Base-by-base conservation (phyloP, 2,113 vertebrate species). In the Entelurus aequoreus region DNA sequence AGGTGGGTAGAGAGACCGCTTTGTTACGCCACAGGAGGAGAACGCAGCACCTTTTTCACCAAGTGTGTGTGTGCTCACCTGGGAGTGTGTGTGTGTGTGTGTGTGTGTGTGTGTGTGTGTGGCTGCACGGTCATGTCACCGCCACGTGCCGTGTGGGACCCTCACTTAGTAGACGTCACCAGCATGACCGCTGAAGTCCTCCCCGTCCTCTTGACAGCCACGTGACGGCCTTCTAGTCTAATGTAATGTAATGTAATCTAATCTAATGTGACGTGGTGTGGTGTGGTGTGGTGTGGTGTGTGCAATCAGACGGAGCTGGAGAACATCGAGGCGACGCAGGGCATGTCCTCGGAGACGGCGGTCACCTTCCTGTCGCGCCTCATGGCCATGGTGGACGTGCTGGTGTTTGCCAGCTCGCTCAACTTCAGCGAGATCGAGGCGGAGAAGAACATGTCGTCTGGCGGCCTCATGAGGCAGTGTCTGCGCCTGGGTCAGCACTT, bases 341-440 rank as follows among this genome's bases (percentile, higher is more conserved):
- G 97, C 77, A 99, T 99, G 97, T 98, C 97, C 0, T 94, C 96
- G 28, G 97, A 99, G 89, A 98, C 95, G 10, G 97, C 97, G 1
- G 97, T 98, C 71, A 96, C 96, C 15, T 99, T 99, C 84, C 94
- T 99, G 68, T 95, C 94, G 71, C 92, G 96, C 16, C 91, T 98
- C 79, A 99, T 99, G 97, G 95, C 97, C 63, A 99, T 98, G 97
- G 97, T 98, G 65, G 97, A 99, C 66, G 97, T 98, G 0, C 88
- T 99, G 65, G 97, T 99, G 54, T 98, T 99, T 62, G 96, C 97
- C 88, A 98, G 96, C 63, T 99, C 97, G 52, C 92, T 99, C 69
- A 98, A 99, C 90, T 99, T 99, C 83, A 98, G 96, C 75, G 97
- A 99, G 84, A 99, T 99, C 54, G 97, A 99, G 89, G 96, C 97